Percentiles rank a stretch among this genome's conserved stretches.
Evolutionary conservation across 1,140 invertebrate genomes (phyloP).

Genomic region (Galleria mellonella): DNA sequence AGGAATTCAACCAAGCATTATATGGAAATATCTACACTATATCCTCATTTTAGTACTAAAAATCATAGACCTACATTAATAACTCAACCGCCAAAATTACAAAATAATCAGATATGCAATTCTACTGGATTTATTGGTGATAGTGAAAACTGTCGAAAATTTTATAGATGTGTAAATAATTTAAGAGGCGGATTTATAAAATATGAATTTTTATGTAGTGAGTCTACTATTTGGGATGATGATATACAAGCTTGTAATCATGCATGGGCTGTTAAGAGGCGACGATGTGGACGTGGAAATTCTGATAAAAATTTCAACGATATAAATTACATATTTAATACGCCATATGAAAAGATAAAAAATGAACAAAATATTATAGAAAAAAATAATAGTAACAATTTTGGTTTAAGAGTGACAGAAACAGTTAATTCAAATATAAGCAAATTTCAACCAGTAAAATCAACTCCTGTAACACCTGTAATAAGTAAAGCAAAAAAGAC

Average conservation of each 20-base stretch:
- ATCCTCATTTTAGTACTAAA: too few species aligned
- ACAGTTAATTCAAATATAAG: too few species aligned
- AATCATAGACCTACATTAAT: background rate
- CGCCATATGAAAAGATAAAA: too few species aligned
- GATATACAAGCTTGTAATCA: slow-evolving; percentile 80
- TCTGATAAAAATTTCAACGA: background rate
- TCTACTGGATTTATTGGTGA: slow-evolving; percentile 81
- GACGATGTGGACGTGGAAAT: slow-evolving; percentile 31
- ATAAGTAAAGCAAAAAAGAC: too few species aligned
- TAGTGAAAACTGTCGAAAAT: slow-evolving; percentile 82
- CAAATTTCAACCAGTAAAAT: too few species aligned
- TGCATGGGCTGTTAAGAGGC: slow-evolving; percentile 73
- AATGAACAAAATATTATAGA: too few species aligned
- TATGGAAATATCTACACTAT: background rate
- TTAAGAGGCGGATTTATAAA: slow-evolving; percentile 75
- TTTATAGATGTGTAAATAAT: slow-evolving; percentile 84
- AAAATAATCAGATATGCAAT: slow-evolving; percentile 26
- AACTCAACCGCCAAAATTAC: slow-evolving; percentile 2
- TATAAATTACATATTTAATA: slow-evolving; percentile 1
- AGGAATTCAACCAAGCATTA: background rate
- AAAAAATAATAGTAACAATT: too few species aligned
- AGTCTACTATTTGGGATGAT: slow-evolving; percentile 84
- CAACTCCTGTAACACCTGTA: too few species aligned
- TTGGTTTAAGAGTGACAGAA: too few species aligned
- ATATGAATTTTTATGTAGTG: slow-evolving; percentile 81